Percentiles rank a stretch among this genome's conserved stretches.
phyloP scores from a whole-genome alignment of 2,888 invertebrate genomes.

The Lobophora halterata region DNA sequence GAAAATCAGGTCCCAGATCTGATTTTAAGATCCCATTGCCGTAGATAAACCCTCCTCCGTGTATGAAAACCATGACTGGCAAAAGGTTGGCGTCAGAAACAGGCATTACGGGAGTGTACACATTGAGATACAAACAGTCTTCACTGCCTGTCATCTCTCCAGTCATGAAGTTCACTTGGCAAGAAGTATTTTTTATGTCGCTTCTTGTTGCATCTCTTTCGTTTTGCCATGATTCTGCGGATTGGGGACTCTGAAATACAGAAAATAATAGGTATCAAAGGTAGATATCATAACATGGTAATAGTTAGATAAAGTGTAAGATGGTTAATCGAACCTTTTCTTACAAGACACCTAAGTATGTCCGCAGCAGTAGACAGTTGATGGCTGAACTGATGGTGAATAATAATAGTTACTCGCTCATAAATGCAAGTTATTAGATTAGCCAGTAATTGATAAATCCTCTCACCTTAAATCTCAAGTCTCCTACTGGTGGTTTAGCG shows the following conservation, averaged over 20 bases:
- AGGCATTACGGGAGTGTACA: slow-evolving; percentile 52
- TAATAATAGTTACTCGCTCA: too few relatives aligned
- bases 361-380: too few relatives aligned
- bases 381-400: too few relatives aligned
- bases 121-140: slow-evolving; percentile 62
- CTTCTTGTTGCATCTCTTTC: slow-evolving; percentile 71
- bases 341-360: too few relatives aligned
- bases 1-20: slow-evolving; percentile 53
- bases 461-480: slow-evolving; percentile 53
- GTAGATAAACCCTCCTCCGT: slow-evolving; percentile 59
- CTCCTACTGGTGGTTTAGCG: slow-evolving; percentile 75
- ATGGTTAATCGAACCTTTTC: too few relatives aligned
- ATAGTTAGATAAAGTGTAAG: too few relatives aligned
- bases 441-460: too few relatives aligned
- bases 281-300: too few relatives aligned
- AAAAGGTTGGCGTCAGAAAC: slow-evolving; percentile 26
- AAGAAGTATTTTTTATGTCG: slow-evolving; percentile 37
- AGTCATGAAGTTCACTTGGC: slow-evolving; percentile 38
- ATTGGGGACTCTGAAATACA: slow-evolving; percentile 52
- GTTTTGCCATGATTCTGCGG: slow-evolving; percentile 59
- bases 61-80: slow-evolving; percentile 59
- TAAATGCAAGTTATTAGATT: too few relatives aligned
- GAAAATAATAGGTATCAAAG: neutral
- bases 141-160: slow-evolving; percentile 45
- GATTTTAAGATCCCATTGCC: slow-evolving; percentile 51